Base-by-base conservation (phyloP, 2,113 vertebrate species). In the Tauraco erythrolophus region DNA sequence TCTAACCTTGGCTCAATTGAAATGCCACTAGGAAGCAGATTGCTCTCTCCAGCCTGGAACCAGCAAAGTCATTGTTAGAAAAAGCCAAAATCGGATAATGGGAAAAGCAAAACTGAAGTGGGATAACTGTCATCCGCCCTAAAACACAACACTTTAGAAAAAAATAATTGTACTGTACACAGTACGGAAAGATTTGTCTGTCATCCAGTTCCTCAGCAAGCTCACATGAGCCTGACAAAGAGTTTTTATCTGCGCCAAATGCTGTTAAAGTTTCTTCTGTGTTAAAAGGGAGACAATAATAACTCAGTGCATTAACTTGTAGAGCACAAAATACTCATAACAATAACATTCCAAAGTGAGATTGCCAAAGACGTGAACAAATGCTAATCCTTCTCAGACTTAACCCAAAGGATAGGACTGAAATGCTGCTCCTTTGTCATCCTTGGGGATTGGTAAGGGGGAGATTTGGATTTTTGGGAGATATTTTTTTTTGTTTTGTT, bases 361-460 rank as follows among this genome's bases (percentile, higher is more conserved):
- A 37, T 46, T 51, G 33, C 30, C 62, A 46, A 46, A 72, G 43
- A 51, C 2, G 0, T 33, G 54, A 65, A 60, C 6, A 48, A 64
- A 69, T 64, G 30, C n/a, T 81, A 53, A 62, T 78, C 28, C 30
- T 84, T 64, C 41, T 45, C 37, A 45, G 48, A 60, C 8, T 54
- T 71, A 79, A 35, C 62, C 27, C 33, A 53, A 53, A 41, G 43
- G 39, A 8, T 61, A 27, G 7, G n/a, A 62, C 50, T 62, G 51
- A 74, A 84, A 53, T 74, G 37, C 31, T 78, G 41, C 19, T 84
- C 9, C 43, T 78, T 41, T 54, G 13, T 78, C 56, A 14, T 39
- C 31, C 56, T 74, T 70, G 3, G 19, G 22, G 2, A 4, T 15
- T 79, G 24, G 1, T 2, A 19, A 14, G 4, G 9, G 6, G 41